Conservation (phyloP, 2,888 invertebrate genomes). For the Homarus gammarus region DNA sequence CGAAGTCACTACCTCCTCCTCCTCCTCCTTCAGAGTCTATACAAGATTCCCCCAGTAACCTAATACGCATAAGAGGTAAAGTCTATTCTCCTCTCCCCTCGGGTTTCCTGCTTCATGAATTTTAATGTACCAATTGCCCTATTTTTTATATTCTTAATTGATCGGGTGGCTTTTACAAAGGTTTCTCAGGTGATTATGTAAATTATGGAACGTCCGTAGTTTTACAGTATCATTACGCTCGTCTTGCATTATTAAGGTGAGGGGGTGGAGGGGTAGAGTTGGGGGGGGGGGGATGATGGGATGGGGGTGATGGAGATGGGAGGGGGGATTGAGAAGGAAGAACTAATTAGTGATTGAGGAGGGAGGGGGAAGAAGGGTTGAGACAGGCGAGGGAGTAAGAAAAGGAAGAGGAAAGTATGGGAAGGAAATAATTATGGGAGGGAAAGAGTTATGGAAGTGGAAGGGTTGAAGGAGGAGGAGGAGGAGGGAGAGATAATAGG, state of each 20-base stretch:
- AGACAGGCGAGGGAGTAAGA: not conserved
- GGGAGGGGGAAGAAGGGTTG: too few species aligned
- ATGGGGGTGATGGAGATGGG: not conserved
- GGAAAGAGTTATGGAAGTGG: not conserved
- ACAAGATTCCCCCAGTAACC: too few species aligned
- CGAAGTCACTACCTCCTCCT: constrained; percentile 5
- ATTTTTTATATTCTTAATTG: constrained; percentile 51
- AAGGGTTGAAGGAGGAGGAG: not conserved
- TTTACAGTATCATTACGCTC: constrained; percentile 35
- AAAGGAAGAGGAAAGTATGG: too few species aligned
- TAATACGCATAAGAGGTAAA: too few species aligned
- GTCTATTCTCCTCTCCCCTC: not conserved
- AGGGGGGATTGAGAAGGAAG: not conserved
- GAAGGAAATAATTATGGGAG: not conserved
- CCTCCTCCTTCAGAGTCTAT: too few species aligned
- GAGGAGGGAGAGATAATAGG: not conserved
- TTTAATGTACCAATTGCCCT: constrained; percentile 50
- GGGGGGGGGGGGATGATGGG: not conserved
- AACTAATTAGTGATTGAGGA: too few species aligned
- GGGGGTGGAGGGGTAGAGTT: not conserved
- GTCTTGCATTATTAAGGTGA: constrained; percentile 15
- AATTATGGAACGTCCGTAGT: constrained; percentile 37
- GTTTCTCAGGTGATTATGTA: constrained; percentile 40
- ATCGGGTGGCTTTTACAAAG: constrained; percentile 45
- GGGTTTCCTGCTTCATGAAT: constrained; percentile 42